These are phyloP conservation scores for Accipiter minullus DNA, from an alignment of 2,797 vertebrate species.

Conservation along the genomic window DNA sequence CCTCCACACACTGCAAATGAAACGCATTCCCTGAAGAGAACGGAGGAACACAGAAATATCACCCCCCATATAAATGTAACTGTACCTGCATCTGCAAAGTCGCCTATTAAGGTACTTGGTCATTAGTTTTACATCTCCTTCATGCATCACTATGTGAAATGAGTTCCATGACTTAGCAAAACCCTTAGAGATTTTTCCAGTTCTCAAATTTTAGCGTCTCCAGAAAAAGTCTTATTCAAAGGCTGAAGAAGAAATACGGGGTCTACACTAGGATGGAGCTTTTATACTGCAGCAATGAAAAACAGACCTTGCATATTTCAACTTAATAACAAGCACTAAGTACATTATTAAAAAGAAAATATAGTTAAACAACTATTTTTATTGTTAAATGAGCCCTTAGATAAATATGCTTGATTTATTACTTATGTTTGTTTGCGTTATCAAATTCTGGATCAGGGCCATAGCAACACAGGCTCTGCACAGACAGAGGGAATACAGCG, in stretches of 20 bases:
- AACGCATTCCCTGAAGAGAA: not conserved
- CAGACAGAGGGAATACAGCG: not conserved
- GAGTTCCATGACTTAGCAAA: not conserved
- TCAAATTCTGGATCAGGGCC: not conserved
- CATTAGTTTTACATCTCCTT: not conserved
- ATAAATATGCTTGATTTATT: not conserved
- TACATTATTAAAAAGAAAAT: constrained; percentile 10
- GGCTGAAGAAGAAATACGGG: not conserved
- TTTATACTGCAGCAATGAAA: not conserved
- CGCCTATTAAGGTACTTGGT: not conserved
- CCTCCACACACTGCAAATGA: not conserved
- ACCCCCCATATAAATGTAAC: not conserved
- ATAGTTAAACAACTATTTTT: not conserved
- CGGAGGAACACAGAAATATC: not conserved
- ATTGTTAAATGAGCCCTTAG: not conserved
- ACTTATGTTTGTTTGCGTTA: not conserved
- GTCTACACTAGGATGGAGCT: not conserved
- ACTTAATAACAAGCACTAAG: constrained; percentile 5
- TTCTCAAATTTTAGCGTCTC: not conserved
- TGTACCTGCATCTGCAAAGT: not conserved
- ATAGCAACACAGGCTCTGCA: not conserved
- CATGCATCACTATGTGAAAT: not conserved
- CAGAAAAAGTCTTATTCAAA: not conserved
- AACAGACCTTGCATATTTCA: not conserved
- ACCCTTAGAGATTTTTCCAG: not conserved